Evolutionary conservation across 2,113 vertebrate species (phyloP).

Genomic region (Ophiodon elongatus): DNA sequence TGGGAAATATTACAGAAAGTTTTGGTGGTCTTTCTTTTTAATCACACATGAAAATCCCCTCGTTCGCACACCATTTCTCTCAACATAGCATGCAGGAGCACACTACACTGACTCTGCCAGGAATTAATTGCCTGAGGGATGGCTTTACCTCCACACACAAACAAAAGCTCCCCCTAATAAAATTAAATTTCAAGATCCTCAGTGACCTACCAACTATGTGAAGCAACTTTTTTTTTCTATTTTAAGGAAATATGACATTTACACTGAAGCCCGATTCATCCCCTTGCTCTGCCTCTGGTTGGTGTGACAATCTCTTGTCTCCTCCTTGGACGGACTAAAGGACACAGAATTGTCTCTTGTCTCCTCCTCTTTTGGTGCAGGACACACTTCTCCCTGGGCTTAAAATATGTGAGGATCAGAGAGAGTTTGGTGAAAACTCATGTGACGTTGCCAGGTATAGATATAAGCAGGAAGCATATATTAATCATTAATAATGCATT

Average conservation of each 20-base stretch:
- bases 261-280: slow-evolving; percentile 35
- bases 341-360: slow-evolving; percentile 27
- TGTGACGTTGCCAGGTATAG: background rate
- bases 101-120: slow-evolving; percentile 17
- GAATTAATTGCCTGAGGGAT: slow-evolving; percentile 27
- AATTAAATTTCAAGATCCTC: slow-evolving; percentile 35
- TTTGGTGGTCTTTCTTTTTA: background rate
- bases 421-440: slow-evolving; percentile 29
- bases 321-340: background rate
- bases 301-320: slow-evolving; percentile 32
- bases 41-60: background rate
- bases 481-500: background rate
- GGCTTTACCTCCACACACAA: slow-evolving; percentile 15
- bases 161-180: slow-evolving; percentile 4
- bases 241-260: slow-evolving; percentile 32
- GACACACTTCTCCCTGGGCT: slow-evolving; percentile 28
- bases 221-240: slow-evolving; percentile 32
- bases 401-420: slow-evolving; percentile 27
- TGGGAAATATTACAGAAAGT: slow-evolving; percentile 2
- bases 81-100: background rate
- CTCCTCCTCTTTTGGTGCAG: slow-evolving; percentile 8
- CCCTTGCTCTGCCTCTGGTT: slow-evolving; percentile 22
- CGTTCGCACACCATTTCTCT: slow-evolving; percentile 11
- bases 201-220: slow-evolving; percentile 1
- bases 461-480: background rate